Evolutionary conservation across 2,888 invertebrate genomes (phyloP).

Genomic region (Lasioglossum pauxillum): DNA sequence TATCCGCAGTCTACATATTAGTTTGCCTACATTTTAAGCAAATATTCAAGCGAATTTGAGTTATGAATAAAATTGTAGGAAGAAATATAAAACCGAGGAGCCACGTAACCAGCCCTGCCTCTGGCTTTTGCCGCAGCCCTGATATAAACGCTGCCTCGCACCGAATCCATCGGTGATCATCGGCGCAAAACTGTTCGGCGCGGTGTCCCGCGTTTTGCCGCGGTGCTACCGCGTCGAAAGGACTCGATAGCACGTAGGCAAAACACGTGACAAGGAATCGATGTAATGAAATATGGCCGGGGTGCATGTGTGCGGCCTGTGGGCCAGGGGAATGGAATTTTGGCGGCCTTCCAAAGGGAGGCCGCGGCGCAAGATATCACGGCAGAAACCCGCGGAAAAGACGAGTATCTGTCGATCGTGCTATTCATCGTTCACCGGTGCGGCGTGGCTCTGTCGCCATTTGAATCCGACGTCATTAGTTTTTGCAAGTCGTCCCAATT

Average conservation of each 20-base stretch:
- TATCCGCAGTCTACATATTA: too few species aligned
- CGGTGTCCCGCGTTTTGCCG: neutral
- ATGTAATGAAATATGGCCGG: constrained; percentile 57
- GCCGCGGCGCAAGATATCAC: constrained; percentile 34
- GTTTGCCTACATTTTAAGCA: neutral
- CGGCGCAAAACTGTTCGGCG: constrained; percentile 32
- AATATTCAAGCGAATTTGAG: neutral
- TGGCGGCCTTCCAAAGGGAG: constrained; percentile 48
- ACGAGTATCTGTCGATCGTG: constrained; percentile 52
- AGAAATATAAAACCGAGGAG: neutral
- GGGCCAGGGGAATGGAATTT: constrained; percentile 32
- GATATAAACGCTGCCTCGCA: neutral
- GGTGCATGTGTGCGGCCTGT: neutral
- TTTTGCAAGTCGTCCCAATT: constrained; percentile 69
- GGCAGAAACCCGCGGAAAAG: constrained; percentile 36
- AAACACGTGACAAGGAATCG: constrained; percentile 57
- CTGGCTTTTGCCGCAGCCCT: neutral
- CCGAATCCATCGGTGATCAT: constrained; percentile 7
- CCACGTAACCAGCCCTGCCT: neutral
- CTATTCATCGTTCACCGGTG: constrained; percentile 56
- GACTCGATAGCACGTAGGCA: constrained; percentile 50
- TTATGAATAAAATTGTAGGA: neutral
- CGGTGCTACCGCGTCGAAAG: neutral
- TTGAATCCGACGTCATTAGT: constrained; percentile 73
- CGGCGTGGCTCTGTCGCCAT: constrained; percentile 45